Evolutionary conservation across 2,797 vertebrate genomes (phyloP).

Genomic region (Chaetophractus vellerosus): DNA sequence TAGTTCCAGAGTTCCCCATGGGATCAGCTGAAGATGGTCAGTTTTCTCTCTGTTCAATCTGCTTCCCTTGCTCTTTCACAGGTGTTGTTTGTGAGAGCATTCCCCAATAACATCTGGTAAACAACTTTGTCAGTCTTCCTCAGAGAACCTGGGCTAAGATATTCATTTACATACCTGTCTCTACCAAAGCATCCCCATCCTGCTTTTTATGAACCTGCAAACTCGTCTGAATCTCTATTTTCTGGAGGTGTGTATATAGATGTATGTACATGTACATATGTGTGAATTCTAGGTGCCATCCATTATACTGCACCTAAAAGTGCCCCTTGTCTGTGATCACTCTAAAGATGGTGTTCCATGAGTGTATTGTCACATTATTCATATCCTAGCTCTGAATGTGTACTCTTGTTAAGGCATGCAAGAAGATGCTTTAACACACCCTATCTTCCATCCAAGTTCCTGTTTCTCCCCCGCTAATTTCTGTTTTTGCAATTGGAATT

Average conservation of each 20-base stretch:
- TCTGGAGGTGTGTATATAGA: neutral
- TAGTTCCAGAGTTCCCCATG: neutral
- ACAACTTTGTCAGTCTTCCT: neutral
- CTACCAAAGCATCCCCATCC: neutral
- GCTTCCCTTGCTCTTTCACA: neutral
- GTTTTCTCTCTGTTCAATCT: neutral
- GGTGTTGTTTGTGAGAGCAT: neutral
- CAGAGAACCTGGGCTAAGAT: neutral
- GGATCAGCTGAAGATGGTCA: neutral
- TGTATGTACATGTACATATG: neutral
- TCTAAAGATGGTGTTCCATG: neutral
- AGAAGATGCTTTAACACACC: neutral
- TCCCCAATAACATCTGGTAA: neutral
- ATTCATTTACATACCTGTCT: neutral
- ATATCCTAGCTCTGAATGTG: neutral
- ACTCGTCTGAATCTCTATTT: neutral
- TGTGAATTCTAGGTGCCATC: neutral
- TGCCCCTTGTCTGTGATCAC: neutral
- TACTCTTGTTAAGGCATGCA: neutral
- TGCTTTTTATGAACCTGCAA: neutral
- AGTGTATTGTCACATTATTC: neutral
- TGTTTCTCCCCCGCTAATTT: conserved; percentile 26
- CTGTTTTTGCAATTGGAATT: neutral
- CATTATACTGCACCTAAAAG: neutral
- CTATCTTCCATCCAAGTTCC: neutral